Evolutionary conservation across 1,140 invertebrate genomes (phyloP), one percentile per base, ranked within the genome.

Genomic region (Dolichoris vasculosae): DNA sequence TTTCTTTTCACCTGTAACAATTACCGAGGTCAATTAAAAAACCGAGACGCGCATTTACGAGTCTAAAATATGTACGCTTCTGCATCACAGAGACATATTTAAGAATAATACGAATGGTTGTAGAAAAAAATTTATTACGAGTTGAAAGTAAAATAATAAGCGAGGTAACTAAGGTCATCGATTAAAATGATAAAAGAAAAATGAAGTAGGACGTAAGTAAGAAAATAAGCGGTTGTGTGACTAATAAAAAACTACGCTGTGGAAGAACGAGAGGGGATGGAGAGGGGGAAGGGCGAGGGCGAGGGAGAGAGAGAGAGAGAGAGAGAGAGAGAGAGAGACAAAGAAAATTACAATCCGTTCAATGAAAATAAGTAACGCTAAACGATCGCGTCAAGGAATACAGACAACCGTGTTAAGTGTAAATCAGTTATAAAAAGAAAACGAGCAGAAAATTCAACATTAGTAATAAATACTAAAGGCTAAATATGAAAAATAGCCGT

Each of bases 131-230:
- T 64, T 63, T 43, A 43, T 63, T 2, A 6, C n/a, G 8, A 48
- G 46, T 17, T n/a, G 35, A 35, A 46, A 2, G 1, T n/a, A 3
- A 80, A 15, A 40, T 0, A 43, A 40, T 51, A 23, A 35, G 35
- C 48, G 23, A 3, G 20, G 46, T 26, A 55, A 26, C n/a, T 71
- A 51, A 71, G 13, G 30, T n/a, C 26, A 30, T 17, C 48, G 69
- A 83, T 83, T 64, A 51, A 17, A 55, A 38, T 43, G 48, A 83
- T 75, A 75, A 83, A 75, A 55, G 69, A 9, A 43, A 83, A 75
- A 83, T 69, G 67, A 73, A 71, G 48, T 43, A 43, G 69, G 51
- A 51, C 35, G 13, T 79, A 4, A 23, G 3, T 40, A 40, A 11
- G 48, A 30, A n/a, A 40, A 30, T 26, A 40, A 8, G 15, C 8